A percentile compares a stretch with the other conserved stretches of the same genome.
phyloP scores from a whole-genome alignment of 1,140 invertebrate genomes.

The fruit fly (Drosophila melanogaster) region Release_6_plus_ISO1_MT NC_004354.4:14354001-14354500 shows the following conservation, averaged over 20 bases:
- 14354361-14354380: conserved; percentile 65
- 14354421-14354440: conserved; percentile 28
- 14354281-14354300: background rate
- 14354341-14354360: conserved; percentile 59
- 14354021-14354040: too few relatives aligned
- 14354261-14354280: background rate
- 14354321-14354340: conserved; percentile 56
- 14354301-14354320: conserved; percentile 1
- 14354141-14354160: background rate
- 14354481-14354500: conserved; percentile 39
- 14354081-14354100: conserved; percentile 68
- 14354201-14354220: conserved; percentile 35
- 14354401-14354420: conserved; percentile 66
- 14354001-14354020: conserved; percentile 31
- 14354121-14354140: too few relatives aligned
- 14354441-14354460: conserved; percentile 10
- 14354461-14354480: background rate
- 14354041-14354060: conserved; percentile 37
- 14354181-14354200: background rate
- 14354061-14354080: conserved; percentile 55
- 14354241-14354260: conserved; percentile 39
- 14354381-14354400: conserved; percentile 69
- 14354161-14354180: conserved; percentile 9
- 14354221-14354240: conserved; percentile 62
- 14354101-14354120: conserved; percentile 12